phyloP scores from a whole-genome alignment of 2,113 vertebrate genomes.

The Chaenogobius annularis region DNA sequence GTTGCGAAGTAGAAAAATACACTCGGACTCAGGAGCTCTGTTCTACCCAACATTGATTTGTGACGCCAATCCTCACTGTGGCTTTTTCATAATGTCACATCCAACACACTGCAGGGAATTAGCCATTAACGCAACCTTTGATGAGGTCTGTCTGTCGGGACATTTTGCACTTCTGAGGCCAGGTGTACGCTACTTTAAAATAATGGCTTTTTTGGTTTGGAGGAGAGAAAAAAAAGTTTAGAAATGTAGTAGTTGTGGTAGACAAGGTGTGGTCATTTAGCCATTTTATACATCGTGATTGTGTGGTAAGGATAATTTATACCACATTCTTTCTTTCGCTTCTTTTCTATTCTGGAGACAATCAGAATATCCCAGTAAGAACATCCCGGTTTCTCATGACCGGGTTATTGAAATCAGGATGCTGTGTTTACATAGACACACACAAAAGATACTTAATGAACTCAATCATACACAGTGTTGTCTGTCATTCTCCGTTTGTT shows the following conservation, averaged over 20 bases:
- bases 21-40: slow-evolving; percentile 16
- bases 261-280: background rate
- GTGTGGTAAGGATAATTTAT: no score
- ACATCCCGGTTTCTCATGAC: no score
- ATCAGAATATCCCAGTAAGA: no score
- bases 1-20: slow-evolving; percentile 26
- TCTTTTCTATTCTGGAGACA: no score
- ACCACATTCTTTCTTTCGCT: no score
- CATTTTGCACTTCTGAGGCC: background rate
- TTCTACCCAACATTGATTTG: slow-evolving; percentile 30
- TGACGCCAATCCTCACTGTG: background rate
- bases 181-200: background rate
- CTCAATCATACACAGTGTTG: no score
- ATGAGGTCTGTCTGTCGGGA: background rate
- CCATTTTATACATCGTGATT: no score
- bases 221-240: background rate
- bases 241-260: background rate
- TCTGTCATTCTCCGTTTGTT: no score
- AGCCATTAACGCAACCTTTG: background rate
- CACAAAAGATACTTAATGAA: no score
- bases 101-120: slow-evolving; percentile 8
- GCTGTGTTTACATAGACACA: no score
- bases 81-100: slow-evolving; percentile 44
- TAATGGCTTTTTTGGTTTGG: background rate
- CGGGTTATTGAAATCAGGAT: no score